Percentiles rank a stretch among this genome's conserved stretches.
Evolutionary conservation across 2,797 vertebrate genomes (phyloP).

Genomic region (Sebastes paucispinis): DNA sequence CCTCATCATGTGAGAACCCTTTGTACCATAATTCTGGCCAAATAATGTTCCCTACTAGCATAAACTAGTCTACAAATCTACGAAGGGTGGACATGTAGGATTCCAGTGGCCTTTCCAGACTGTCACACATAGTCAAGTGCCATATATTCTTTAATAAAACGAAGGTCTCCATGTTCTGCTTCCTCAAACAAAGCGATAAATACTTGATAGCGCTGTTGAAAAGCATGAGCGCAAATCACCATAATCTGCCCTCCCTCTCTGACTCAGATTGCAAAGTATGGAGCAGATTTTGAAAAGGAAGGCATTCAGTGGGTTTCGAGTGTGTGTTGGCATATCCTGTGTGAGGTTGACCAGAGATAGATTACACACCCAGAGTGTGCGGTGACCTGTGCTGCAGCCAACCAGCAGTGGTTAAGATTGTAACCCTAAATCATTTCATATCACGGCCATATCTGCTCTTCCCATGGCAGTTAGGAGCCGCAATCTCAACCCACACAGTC

Average conservation of each 20-base stretch:
- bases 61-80: conserved; percentile 62
- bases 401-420: conserved; percentile 69
- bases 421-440: conserved; percentile 76
- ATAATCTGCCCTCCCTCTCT: conserved; percentile 3
- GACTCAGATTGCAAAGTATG: conserved; percentile 32
- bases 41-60: conserved; percentile 43
- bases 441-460: conserved; percentile 70
- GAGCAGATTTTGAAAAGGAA: conserved; percentile 50
- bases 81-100: conserved; percentile 54
- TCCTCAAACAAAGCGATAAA: conserved; percentile 23
- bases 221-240: conserved; percentile 30
- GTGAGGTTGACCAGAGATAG: conserved; percentile 77
- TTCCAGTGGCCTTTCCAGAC: conserved; percentile 62
- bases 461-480: conserved; percentile 70
- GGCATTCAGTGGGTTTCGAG: conserved; percentile 65
- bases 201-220: conserved; percentile 30
- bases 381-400: conserved; percentile 70
- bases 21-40: conserved; percentile 50
- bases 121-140: conserved; percentile 37
- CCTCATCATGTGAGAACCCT: conserved; percentile 35
- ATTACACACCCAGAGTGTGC: conserved; percentile 72
- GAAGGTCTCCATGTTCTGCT: conserved; percentile 15
- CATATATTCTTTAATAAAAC: conserved; percentile 26
- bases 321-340: conserved; percentile 77
- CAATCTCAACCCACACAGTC: conserved; percentile 59